Evolutionary conservation across 2,797 vertebrate genomes (phyloP), one percentile per base, ranked within the genome.

Genomic region (Vultur gryphus): DNA sequence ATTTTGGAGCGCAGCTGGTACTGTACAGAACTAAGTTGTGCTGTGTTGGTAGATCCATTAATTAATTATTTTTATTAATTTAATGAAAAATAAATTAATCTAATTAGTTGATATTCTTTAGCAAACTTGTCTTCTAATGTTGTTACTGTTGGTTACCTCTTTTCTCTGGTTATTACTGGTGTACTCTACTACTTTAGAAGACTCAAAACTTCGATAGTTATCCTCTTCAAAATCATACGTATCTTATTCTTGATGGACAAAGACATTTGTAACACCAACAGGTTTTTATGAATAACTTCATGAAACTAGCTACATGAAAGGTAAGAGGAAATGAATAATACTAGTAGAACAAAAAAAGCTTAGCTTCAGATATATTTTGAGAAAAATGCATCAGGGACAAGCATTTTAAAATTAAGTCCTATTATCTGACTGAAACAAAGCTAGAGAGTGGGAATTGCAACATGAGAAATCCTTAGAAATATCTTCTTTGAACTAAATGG

Each of bases 341-440:
- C 18, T 15, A 67, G 7, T 4, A 70, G 23, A 69, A 67, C 6
- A 91, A 75, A 64, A 79, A 48, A 72, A 43, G 7, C 6, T 44
- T 77, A 24, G 64, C 7, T 77, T 39, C 19, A 80, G 29, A 25
- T 25, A 66, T 31, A 49, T 86, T 75, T 90, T 78, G 20, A 88
- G 17, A 81, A 90, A 90, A 95, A 80, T n/a, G 8, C 49, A 87
- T n/a, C 33, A 25, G 35, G 24, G 21, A 87, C 7, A 59, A 55
- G 21, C 7, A 90, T 89, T 87, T 91, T 67, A 64, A 78, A 89
- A 81, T 73, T 49, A 73, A 89, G 18, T 5, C 8, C 33, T 62
- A 49, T 49, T 75, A 77, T 26, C 59, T 70, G 51, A 70, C 29
- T 25, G 65, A 92, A 87, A 86, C 43, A 83, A 93, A 95, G 83